These are phyloP conservation scores for Drosophila nigricruria DNA, from an alignment of 2,888 invertebrate species.

Conservation along the genomic window DNA sequence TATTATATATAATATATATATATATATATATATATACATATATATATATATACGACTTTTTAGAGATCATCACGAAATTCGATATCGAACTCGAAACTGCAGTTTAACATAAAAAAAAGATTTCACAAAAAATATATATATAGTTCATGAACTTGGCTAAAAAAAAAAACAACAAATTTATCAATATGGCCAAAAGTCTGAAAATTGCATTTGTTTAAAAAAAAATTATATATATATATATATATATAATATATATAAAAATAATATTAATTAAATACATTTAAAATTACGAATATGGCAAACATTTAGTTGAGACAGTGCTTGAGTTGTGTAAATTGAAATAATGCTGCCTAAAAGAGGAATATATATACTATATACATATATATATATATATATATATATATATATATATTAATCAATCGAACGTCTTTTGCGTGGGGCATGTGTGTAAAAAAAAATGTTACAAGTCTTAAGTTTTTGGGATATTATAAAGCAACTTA, in stretches of 20 bases:
- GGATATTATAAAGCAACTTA: conserved; percentile 40
- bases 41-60: conserved; percentile 13
- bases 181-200: conserved; percentile 4
- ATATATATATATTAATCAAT: not conserved
- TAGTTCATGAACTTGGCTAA: no score
- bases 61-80: conserved; percentile 48
- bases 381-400: not conserved
- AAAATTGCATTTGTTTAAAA: not conserved
- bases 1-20: not conserved
- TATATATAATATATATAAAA: not conserved
- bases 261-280: conserved; percentile 21
- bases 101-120: not conserved
- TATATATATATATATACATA: not conserved
- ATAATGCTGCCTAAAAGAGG: not conserved
- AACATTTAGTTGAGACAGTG: conserved; percentile 43
- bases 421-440: not conserved
- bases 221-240: not conserved
- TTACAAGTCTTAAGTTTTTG: conserved; percentile 34
- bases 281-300: conserved; percentile 47
- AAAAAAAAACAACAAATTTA: not conserved
- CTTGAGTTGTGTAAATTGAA: conserved; percentile 10
- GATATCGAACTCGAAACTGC: conserved; percentile 7
- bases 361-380: not conserved
- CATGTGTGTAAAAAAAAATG: not conserved
- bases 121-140: no score